Base-by-base conservation (phyloP, 2,888 invertebrate genomes). In the Lampropteryx suffumata region DNA sequence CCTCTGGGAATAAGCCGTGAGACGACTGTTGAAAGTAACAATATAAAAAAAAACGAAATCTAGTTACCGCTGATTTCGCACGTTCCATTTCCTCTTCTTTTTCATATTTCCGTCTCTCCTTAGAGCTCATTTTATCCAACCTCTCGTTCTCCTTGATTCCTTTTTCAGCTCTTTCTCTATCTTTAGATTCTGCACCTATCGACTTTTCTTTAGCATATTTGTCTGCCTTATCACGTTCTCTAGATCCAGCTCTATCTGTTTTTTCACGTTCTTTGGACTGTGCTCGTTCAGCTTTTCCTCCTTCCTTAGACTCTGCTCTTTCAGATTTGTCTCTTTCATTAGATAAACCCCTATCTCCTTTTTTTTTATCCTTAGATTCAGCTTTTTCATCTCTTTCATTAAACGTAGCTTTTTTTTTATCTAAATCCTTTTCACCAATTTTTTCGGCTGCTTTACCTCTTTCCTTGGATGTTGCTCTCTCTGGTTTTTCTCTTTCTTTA, bases 201-300 rank as follows among this genome's bases (percentile, higher is more conserved):
- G 10, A 8, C 8, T 30, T 41, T 7, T 35, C 29, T 3, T 40
- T 41, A 37, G 44, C 32, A 11, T 6, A 26, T 36, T 4, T 40
- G 13, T 49, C 37, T 2, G 12, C 30, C 12, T 39, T 37, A 0
- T 24, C 34, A 0, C 3, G 0, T 27, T 35, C 46, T 28, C 27
- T 43, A 0, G 37, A 13, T 3, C 44, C 52, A n/a, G 30, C 59
- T 10, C 43, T 50, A 6, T 37, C 45, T 6, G 36, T 45, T 39
- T 42, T 57, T 41, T 61, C 52, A 35, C 24, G 39, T 39, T 62
- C 50, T 46, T 44, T 62, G 6, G 36, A 36, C 27, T 33, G 39
- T 28, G 37, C 32, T 4, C 9, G 10, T 4, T 51, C 53, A 6
- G 34, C 21, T 54, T 47, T 43, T 29, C 47, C 51, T 39, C 59